A percentile compares a stretch with the other conserved stretches of the same genome.
phyloP scores from a whole-genome alignment of 1,140 invertebrate species.

The Drosophila triauraria region DNA sequence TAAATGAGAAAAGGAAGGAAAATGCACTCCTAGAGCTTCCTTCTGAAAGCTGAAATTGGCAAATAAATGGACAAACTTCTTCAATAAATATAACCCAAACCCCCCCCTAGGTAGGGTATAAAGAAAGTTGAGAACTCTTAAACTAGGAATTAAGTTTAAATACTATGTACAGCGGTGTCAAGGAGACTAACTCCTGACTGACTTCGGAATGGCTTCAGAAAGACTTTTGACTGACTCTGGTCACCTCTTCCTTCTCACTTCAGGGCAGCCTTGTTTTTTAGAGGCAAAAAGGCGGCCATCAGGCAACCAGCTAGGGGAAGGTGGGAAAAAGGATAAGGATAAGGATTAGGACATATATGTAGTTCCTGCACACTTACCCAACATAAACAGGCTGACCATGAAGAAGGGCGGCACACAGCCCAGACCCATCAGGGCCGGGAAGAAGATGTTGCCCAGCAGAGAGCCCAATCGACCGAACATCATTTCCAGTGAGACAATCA shows the following conservation, averaged over 20 bases:
- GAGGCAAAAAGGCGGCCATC: slow-evolving; percentile 69
- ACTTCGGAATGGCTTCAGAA: not conserved
- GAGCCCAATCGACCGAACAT: slow-evolving; percentile 79
- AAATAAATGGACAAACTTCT: slow-evolving; percentile 15
- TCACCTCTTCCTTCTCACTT: slow-evolving; percentile 43
- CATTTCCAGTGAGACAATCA: slow-evolving; percentile 78
- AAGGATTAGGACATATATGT: not conserved
- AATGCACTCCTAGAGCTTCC: not conserved
- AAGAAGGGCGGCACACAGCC: slow-evolving; percentile 79
- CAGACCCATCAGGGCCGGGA: slow-evolving; percentile 71
- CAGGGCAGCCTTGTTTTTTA: slow-evolving; percentile 71
- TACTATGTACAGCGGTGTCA: slow-evolving; percentile 38
- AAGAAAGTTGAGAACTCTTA: slow-evolving; percentile 21
- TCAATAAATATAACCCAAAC: slow-evolving; percentile 1
- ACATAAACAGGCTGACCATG: slow-evolving; percentile 76
- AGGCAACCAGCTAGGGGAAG: slow-evolving; percentile 59
- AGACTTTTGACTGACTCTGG: not conserved
- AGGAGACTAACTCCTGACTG: not conserved
- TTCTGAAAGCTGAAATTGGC: slow-evolving; percentile 4
- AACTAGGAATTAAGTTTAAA: slow-evolving; percentile 38
- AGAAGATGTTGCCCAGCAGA: slow-evolving; percentile 73
- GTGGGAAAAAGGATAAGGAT: not conserved
- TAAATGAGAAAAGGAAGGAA: not conserved
- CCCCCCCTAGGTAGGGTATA: not conserved
- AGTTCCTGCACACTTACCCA: slow-evolving; percentile 46